Evolutionary conservation across 2,888 invertebrate genomes (phyloP).

Genomic region (Drosophila borborema): DNA sequence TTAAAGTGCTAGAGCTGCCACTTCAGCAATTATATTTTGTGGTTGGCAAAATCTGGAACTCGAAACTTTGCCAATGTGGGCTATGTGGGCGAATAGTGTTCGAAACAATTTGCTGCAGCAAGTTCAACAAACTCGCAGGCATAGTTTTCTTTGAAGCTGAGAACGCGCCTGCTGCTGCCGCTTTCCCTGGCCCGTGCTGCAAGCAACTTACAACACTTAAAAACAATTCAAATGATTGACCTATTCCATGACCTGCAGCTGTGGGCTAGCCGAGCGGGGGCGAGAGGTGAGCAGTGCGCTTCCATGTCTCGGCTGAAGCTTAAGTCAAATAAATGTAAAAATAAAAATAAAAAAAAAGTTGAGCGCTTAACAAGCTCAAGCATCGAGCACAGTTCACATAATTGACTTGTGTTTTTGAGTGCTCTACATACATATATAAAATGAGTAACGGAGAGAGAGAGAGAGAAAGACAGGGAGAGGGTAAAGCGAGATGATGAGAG

Average conservation of each 20-base stretch:
- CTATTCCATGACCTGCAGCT: constrained; percentile 68
- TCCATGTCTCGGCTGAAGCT: constrained; percentile 38
- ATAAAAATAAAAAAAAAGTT: constrained; percentile 22
- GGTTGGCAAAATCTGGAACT: background rate
- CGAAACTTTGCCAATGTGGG: constrained; percentile 3
- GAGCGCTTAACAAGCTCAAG: constrained; percentile 73
- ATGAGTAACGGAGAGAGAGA: constrained; percentile 1
- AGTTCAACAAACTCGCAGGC: constrained; percentile 21
- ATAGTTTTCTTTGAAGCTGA: constrained; percentile 5
- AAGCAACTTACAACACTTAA: constrained; percentile 70
- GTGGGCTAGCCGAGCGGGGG: constrained; percentile 13
- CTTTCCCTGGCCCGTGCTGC: constrained; percentile 22
- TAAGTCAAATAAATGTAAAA: constrained; percentile 33
- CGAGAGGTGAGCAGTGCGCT: constrained; percentile 32
- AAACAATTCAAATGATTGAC: constrained; percentile 79
- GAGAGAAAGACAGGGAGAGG: background rate
- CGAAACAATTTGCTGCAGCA: constrained; percentile 3
- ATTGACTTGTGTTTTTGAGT: constrained; percentile 67
- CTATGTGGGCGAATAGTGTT: background rate
- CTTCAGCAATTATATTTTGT: background rate
- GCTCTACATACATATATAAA: constrained; percentile 34
- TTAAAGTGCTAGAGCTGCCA: background rate
- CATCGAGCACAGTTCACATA: constrained; percentile 59
- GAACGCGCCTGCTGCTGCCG: background rate
- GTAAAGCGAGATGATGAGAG: background rate